These are phyloP conservation scores for Carollia perspicillata DNA, from an alignment of 2,113 vertebrate species.

Conservation along the genomic window DNA sequence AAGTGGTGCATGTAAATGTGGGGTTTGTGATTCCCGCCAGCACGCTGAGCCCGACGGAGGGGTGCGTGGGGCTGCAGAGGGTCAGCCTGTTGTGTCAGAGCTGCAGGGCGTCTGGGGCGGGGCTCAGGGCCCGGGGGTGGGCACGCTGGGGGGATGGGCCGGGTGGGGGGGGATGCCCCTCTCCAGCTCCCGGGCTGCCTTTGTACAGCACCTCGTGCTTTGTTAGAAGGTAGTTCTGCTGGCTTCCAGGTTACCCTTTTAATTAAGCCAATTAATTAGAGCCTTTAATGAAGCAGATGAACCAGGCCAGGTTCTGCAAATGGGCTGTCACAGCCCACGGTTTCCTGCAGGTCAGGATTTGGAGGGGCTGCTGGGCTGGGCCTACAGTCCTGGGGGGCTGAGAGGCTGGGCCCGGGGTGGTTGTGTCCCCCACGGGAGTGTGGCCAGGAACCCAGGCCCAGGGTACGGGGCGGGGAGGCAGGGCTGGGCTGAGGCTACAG, in stretches of 20 bases:
- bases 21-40: neutral
- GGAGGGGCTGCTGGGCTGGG: neutral
- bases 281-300: slow-evolving; percentile 76
- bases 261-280: slow-evolving; percentile 77
- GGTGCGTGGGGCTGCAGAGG: neutral
- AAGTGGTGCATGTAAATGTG: too few relatives aligned
- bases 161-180: neutral
- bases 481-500: too few relatives aligned
- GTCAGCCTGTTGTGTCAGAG: neutral
- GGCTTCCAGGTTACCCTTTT: slow-evolving; percentile 69
- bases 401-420: neutral
- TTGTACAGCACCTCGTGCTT: neutral
- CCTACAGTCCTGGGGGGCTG: neutral
- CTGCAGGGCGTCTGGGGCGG: neutral
- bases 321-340: neutral
- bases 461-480: neutral
- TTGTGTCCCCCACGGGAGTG: neutral
- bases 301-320: slow-evolving; percentile 49
- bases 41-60: neutral
- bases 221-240: slow-evolving; percentile 43
- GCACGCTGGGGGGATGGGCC: neutral
- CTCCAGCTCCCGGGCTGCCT: neutral
- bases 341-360: neutral
- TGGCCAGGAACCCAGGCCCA: neutral
- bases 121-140: neutral